Base-by-base conservation (phyloP, 92 coral and sea anemone genomes). In the Palythoa grandiflora region DNA sequence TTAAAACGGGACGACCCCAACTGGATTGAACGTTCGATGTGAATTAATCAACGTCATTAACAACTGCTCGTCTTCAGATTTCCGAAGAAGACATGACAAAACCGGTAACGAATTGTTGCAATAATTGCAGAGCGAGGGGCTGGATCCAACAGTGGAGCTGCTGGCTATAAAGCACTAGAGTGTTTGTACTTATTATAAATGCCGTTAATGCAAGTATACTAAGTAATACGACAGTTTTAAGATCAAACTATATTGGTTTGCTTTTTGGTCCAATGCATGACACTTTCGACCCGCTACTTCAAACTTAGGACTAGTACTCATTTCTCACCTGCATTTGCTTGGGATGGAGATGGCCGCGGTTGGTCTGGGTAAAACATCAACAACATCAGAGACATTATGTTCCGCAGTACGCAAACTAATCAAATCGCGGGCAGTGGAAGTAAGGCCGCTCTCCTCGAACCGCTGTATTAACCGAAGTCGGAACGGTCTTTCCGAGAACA, bases 321-420 rank as follows among this genome's bases (percentile, higher is more conserved):
- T 17, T 9, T 2, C 70, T 0, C 19, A 93, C 93, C 96, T 93
- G 95, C 99, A 97, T 81, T 97, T 97, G 90, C 96, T 95, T 2
- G 98, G 99, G 37, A 97, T 97, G 17, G 99, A 97, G 50, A 98
- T 94, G 11, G 97, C 92, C 19, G 95, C 89, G 74, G 72, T 92
- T 0, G 98, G 97, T 72, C 91, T 93, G 52, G 98, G 95, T 37
- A 97, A 35, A 6, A 86, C 94, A 59, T 79, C 83, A n/a, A 90
- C 96, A 53, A 93, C 88, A 74, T 95, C 94, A 39, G 96, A 87
- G 60, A 90, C 91, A 60, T 91, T 76, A 83, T 91, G 98, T 20
- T 93, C 94, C 57, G 88, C 52, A 10, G 93, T 40, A 71, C 88
- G 94, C 52, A 95, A 71, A 74, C 50, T 55, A 50, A 91, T 93